Conservation (phyloP, 2,113 vertebrate species). For the Platysternon megacephalum region DNA sequence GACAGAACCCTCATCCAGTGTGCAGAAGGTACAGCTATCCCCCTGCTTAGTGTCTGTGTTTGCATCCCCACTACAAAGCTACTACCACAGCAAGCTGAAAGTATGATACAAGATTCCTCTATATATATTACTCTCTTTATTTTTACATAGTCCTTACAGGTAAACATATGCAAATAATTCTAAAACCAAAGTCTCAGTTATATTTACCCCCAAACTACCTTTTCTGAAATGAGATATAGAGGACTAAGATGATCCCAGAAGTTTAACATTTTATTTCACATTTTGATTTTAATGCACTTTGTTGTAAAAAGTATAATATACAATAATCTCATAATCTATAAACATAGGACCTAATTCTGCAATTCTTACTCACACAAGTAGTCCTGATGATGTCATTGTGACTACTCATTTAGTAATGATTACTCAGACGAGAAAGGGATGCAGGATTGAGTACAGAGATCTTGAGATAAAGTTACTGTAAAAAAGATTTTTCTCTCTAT, state of each 20-base stretch:
- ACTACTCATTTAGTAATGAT: background rate
- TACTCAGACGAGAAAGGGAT: background rate
- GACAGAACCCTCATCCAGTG: no score
- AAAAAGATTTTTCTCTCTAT: constrained; percentile 57
- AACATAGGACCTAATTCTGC: background rate
- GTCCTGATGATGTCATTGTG: background rate
- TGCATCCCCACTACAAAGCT: no score
- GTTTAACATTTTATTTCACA: background rate
- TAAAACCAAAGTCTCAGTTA: background rate
- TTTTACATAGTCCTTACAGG: background rate
- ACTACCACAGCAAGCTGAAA: background rate
- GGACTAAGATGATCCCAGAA: background rate
- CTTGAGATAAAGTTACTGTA: constrained; percentile 54
- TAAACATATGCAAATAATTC: background rate
- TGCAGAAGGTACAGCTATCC: no score
- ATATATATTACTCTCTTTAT: fast-evolving
- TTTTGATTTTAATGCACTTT: background rate
- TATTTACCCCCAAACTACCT: background rate
- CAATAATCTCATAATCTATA: background rate
- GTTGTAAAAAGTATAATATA: background rate
- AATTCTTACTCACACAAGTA: background rate
- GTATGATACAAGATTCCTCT: background rate
- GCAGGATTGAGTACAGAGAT: constrained; percentile 6
- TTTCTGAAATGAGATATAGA: background rate
- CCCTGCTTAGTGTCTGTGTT: no score